These are phyloP conservation scores for Pelvicachromis taeniatus DNA, from an alignment of 2,113 vertebrate species.

Conservation along the genomic window DNA sequence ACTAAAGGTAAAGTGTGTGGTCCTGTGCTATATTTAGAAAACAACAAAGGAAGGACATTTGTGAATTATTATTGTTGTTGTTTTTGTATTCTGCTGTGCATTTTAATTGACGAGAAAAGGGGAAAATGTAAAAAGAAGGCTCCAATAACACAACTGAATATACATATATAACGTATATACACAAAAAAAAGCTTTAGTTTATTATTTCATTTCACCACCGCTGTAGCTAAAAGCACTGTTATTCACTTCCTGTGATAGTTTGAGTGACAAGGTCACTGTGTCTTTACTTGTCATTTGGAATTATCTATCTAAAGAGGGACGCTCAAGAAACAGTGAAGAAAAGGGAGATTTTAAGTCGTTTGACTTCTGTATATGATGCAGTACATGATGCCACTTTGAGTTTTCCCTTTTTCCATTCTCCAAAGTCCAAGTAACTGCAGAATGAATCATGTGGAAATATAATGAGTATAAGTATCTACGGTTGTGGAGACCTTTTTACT, in stretches of 20 bases:
- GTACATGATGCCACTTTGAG: neutral
- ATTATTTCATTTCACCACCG: neutral
- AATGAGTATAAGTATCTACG: neutral
- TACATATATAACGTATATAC: neutral
- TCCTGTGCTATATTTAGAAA: constrained; percentile 17
- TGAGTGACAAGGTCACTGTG: neutral
- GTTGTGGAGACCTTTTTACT: neutral
- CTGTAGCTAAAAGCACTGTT: neutral
- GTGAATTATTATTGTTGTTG: neutral
- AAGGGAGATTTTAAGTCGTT: neutral
- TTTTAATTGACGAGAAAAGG: constrained; percentile 15
- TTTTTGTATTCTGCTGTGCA: neutral
- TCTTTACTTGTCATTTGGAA: neutral
- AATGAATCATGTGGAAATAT: neutral
- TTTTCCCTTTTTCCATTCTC: neutral
- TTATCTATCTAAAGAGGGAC: neutral
- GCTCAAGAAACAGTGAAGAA: neutral
- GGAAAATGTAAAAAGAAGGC: neutral
- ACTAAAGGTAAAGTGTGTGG: neutral
- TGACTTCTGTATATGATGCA: neutral
- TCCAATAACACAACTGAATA: neutral
- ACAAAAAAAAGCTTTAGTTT: neutral
- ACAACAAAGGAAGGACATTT: constrained; percentile 12
- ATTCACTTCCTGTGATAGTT: neutral
- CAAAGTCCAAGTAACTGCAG: neutral